Percentiles rank a stretch among this genome's conserved stretches.
phyloP scores from a whole-genome alignment of 2,797 vertebrate genomes.

The Psittacula derbiana region DNA sequence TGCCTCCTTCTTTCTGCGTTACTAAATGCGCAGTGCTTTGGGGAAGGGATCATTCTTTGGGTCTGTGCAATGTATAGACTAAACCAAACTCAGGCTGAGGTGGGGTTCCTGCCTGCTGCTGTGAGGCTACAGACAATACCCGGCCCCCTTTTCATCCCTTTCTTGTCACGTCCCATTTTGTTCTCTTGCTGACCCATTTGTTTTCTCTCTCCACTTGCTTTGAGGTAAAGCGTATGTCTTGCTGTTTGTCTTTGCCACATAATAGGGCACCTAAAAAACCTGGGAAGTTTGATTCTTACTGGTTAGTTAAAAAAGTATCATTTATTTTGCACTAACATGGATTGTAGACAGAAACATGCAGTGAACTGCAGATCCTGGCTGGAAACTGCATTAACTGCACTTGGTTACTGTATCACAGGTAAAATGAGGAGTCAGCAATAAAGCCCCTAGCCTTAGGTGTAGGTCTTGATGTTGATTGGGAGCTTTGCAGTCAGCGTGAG shows the following conservation, averaged over 20 bases:
- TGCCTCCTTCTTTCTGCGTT: background rate
- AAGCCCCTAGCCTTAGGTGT: background rate
- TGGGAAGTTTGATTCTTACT: background rate
- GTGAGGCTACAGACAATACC: background rate
- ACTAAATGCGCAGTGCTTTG: background rate
- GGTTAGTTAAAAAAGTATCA: too few relatives aligned
- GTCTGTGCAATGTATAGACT: background rate
- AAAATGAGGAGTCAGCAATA: background rate
- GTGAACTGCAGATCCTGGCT: background rate
- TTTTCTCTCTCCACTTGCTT: background rate
- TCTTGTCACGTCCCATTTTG: accelerated
- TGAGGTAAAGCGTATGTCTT: background rate
- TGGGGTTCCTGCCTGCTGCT: background rate
- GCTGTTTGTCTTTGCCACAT: background rate
- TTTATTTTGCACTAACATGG: background rate
- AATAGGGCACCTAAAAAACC: background rate
- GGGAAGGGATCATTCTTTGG: background rate
- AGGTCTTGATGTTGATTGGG: background rate
- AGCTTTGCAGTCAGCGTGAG: background rate
- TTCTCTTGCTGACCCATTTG: background rate
- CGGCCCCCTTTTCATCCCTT: background rate
- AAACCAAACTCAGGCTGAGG: background rate
- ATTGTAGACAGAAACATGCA: background rate
- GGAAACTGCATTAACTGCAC: background rate
- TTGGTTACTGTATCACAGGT: background rate